Conservation (phyloP, 2,888 invertebrate genomes). For the Diarsia dahlii region DNA sequence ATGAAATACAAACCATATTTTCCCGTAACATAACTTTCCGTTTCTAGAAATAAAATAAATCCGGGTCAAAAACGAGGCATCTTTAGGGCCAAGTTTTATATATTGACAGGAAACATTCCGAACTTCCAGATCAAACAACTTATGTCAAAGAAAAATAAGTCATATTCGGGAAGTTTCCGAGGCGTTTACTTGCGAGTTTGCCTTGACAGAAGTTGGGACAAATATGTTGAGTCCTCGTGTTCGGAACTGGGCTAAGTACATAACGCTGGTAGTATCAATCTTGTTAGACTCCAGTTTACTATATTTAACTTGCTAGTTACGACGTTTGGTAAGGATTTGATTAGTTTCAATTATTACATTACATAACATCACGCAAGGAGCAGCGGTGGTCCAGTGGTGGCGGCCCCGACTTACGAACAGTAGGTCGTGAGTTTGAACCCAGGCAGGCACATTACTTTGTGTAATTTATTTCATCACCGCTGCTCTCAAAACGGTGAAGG, state of each 20-base stretch:
- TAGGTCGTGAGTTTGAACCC: too few relatives aligned
- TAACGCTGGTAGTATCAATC: slow-evolving; percentile 33
- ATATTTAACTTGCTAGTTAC: slow-evolving; percentile 17
- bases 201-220: slow-evolving; percentile 45
- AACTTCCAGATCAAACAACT: slow-evolving; percentile 48
- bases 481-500: too few relatives aligned
- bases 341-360: background rate
- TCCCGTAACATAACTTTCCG: background rate
- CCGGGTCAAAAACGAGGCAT: background rate
- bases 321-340: background rate
- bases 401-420: too few relatives aligned
- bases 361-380: too few relatives aligned
- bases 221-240: slow-evolving; percentile 55
- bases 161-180: slow-evolving; percentile 43
- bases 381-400: too few relatives aligned
- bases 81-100: slow-evolving; percentile 25
- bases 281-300: slow-evolving; percentile 27
- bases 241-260: slow-evolving; percentile 45
- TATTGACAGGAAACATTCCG: slow-evolving; percentile 22
- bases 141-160: slow-evolving; percentile 52
- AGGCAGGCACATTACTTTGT: too few relatives aligned
- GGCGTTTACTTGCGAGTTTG: slow-evolving; percentile 41
- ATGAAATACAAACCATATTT: slow-evolving; percentile 1
- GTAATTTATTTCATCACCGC: too few relatives aligned
- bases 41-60: slow-evolving; percentile 21